Conservation (phyloP, 2,797 vertebrate species). For the Pipistrellus nathusii region DNA sequence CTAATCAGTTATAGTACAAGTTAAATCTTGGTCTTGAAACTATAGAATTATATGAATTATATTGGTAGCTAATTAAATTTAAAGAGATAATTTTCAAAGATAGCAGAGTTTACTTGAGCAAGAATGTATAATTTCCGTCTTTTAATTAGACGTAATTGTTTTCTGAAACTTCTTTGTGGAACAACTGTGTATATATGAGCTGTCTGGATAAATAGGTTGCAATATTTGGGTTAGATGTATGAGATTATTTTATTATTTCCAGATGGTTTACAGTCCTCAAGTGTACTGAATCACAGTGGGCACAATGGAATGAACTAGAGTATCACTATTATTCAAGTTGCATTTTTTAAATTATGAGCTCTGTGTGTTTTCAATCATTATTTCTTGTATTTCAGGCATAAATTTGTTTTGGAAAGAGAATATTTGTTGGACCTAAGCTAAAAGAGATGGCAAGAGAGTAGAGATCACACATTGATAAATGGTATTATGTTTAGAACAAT, state of each 20-base stretch:
- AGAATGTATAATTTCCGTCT: not conserved
- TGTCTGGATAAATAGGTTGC: not conserved
- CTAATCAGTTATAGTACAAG: not conserved
- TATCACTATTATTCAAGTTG: not conserved
- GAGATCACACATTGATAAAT: constrained; percentile 1
- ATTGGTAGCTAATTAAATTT: not conserved
- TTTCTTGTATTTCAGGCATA: not conserved
- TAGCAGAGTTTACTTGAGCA: not conserved
- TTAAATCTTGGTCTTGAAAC: not conserved
- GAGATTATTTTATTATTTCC: constrained; percentile 13
- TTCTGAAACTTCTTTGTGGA: not conserved
- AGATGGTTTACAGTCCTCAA: not conserved
- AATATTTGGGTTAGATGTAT: not conserved
- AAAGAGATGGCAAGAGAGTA: not conserved
- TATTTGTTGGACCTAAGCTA: not conserved
- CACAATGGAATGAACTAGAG: not conserved
- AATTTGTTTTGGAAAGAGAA: not conserved
- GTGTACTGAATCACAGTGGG: not conserved
- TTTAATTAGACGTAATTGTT: not conserved
- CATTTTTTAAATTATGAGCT: not conserved
- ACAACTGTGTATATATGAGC: not conserved
- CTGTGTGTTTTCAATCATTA: not conserved
- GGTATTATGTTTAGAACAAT: constrained; percentile 35
- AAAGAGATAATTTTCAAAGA: constrained; percentile 11
- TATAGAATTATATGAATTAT: not conserved